Evolutionary conservation across 1,140 invertebrate species (phyloP).

Genomic region (Platorchestia sp.): DNA sequence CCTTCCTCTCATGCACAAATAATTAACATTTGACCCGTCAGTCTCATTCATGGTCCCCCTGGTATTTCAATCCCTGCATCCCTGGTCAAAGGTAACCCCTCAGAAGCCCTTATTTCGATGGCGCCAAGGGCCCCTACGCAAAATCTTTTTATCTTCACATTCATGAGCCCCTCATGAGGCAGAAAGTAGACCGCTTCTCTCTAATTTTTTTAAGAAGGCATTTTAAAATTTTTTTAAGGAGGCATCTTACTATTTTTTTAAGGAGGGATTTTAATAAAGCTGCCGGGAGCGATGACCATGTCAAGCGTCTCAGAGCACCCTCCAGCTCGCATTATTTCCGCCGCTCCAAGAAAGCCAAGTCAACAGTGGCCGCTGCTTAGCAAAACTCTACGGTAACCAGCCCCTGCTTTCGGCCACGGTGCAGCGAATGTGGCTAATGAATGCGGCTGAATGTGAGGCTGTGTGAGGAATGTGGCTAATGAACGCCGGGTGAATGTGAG

Average conservation of each 20-base stretch:
- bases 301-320: background rate
- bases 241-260: no score
- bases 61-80: background rate
- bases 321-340: background rate
- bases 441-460: no score
- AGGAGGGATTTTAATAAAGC: background rate
- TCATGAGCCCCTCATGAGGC: background rate
- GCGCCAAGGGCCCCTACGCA: no score
- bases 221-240: background rate
- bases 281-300: background rate
- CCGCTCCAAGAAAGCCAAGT: background rate
- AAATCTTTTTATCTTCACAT: background rate
- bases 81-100: background rate
- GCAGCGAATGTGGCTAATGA: no score
- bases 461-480: no score
- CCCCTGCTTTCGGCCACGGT: background rate
- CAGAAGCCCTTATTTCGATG: background rate
- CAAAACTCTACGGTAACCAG: background rate
- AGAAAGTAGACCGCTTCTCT: background rate
- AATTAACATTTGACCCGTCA: no score
- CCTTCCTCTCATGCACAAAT: no score
- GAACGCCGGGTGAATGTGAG: no score
- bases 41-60: background rate
- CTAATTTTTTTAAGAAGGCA: background rate
- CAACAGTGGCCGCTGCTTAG: background rate